Percentiles rank a stretch among this genome's conserved stretches.
phyloP scores from a whole-genome alignment of 35 echinoderm and acorn worm genomes.

The Anneissia japonica region DNA sequence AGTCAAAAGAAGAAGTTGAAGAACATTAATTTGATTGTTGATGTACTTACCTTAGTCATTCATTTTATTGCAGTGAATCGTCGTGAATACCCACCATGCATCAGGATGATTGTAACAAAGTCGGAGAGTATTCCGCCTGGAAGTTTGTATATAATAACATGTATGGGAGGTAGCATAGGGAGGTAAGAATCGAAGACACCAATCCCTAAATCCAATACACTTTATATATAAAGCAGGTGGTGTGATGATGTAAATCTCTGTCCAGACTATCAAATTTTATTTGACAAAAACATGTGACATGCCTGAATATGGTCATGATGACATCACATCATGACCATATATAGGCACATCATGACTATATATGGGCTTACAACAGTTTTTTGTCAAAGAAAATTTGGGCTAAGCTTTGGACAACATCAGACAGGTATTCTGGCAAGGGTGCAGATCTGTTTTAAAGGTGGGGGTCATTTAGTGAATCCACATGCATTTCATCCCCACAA shows the following conservation, averaged over 20 bases:
- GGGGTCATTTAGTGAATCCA: too few relatives aligned
- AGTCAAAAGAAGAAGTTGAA: too few relatives aligned
- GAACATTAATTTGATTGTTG: too few relatives aligned
- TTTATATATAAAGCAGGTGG: not conserved
- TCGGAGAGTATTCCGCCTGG: conserved; percentile 64
- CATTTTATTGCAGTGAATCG: conserved; percentile 47
- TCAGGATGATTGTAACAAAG: conserved; percentile 75
- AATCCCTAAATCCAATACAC: not conserved
- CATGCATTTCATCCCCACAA: too few relatives aligned
- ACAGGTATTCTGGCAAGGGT: too few relatives aligned
- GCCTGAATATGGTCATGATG: not conserved
- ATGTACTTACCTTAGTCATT: too few relatives aligned
- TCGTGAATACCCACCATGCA: conserved; percentile 76
- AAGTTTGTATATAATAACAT: conserved; percentile 77
- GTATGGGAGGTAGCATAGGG: conserved; percentile 77
- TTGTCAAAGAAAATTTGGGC: too few relatives aligned
- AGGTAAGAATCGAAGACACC: conserved; percentile 41
- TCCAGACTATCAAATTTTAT: not conserved
- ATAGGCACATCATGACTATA: not conserved
- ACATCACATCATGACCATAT: not conserved
- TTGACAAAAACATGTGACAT: not conserved
- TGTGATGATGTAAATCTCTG: not conserved
- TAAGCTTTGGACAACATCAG: too few relatives aligned
- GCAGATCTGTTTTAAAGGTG: too few relatives aligned
- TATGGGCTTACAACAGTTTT: not conserved